Evolutionary conservation across 2,888 invertebrate genomes (phyloP), one percentile per base, ranked within the genome.

Genomic region (Hedychridium roseum): DNA sequence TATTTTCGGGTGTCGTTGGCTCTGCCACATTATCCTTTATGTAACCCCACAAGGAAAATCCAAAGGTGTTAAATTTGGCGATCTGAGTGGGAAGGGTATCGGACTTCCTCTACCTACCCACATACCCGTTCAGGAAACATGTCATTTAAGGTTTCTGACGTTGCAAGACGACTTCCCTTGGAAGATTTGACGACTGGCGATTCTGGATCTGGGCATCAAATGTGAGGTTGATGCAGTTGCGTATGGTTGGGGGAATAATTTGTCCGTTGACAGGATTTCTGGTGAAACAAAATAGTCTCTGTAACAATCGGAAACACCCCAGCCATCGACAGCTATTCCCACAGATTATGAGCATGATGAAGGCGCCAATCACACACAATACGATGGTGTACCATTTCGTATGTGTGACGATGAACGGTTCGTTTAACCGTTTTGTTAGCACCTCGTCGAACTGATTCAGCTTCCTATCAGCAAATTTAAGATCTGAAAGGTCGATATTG

Each of bases 401-500:
- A 11, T 54, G 58, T 3, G 23, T 30, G 12, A 51, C 46, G 9
- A 52, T 53, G 18, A 52, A 54, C 14, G 56, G 46, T 27, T 55
- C 43, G n/a, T 54, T 57, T 54, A 21, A 16, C 50, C 48, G 4
- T 60, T 42, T n/a, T 1, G 50, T 50, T 1, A 64, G 6, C 2
- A 56, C 21, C 23, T 57, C 38, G 20, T 65, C 57, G 16, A 63
- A 50, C 21, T 60, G 54, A 9, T 56, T 49, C 2, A 59, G 28
- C 30, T 64, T 65, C 26, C 57, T 61, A 35, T 46, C 40, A 2
- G 54, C 59, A 16, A 50, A 60, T 34, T 46, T 51, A 3, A 62
- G 15, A 7, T 65, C 57, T 43, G 47, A 20, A 43, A 38, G 27
- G 20, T 62, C 55, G 16, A 62, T 50, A 21, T 59, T 57, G n/a